These are phyloP conservation scores for Tachystola acroxantha DNA, from an alignment of 2,888 invertebrate genomes.

Conservation along the genomic window DNA sequence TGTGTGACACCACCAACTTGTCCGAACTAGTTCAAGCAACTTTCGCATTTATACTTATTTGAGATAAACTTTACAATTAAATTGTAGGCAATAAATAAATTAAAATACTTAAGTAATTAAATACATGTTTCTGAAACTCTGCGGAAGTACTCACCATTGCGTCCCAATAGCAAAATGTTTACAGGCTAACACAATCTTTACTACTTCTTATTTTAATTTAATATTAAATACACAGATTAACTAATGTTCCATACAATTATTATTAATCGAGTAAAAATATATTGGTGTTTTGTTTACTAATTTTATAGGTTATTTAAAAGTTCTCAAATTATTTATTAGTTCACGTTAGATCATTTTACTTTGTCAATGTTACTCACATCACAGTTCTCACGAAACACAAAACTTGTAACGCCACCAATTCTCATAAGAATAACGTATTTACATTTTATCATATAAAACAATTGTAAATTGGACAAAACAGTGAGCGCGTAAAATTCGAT, in stretches of 20 bases:
- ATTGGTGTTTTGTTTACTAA: conserved; percentile 13
- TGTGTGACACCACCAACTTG: no score
- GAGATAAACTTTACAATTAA: no score
- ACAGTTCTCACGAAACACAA: not conserved
- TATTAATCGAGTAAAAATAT: not conserved
- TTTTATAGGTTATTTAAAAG: not conserved
- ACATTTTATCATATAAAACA: conserved; percentile 10
- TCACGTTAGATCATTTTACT: not conserved
- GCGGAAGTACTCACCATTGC: not conserved
- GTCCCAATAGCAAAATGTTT: not conserved
- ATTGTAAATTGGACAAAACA: conserved; percentile 17
- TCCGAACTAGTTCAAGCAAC: no score
- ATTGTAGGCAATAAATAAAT: no score
- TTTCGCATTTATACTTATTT: no score
- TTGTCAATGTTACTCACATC: not conserved
- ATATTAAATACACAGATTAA: no score
- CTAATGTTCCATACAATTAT: not conserved
- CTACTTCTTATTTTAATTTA: no score
- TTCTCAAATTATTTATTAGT: not conserved
- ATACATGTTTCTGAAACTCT: no score
- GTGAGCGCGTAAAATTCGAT: conserved; percentile 15
- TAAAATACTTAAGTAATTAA: no score
- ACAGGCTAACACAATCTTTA: no score
- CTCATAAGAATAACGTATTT: conserved; percentile 4
- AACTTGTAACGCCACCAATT: not conserved